Conservation (phyloP, 2,113 vertebrate genomes). For the Orycteropus afer region DNA sequence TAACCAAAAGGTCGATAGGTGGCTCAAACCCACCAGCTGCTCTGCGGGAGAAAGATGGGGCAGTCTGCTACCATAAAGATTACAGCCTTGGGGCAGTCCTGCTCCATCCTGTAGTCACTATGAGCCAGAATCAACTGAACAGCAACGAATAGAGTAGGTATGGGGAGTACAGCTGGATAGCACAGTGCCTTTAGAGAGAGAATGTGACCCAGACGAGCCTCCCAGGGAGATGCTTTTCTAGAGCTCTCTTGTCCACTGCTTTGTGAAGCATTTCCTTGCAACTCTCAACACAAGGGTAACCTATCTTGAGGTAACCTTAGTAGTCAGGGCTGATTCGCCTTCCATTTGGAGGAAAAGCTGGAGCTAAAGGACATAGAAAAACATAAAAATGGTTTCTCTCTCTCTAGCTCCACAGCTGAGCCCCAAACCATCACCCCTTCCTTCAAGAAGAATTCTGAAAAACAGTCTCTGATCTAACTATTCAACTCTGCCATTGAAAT, state of each 20-base stretch:
- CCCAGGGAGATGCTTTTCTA: not conserved
- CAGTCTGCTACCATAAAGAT: not conserved
- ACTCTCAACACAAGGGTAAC: not conserved
- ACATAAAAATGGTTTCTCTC: not conserved
- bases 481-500: not conserved
- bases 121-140: not conserved
- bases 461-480: not conserved
- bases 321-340: not conserved
- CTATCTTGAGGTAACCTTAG: not conserved
- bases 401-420: not conserved
- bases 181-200: not conserved
- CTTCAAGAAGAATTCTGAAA: not conserved
- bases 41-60: too few relatives aligned
- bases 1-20: not conserved
- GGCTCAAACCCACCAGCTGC: not conserved
- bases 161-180: too few relatives aligned
- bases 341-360: not conserved
- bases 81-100: not conserved
- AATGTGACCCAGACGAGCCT: fast-evolving
- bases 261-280: not conserved
- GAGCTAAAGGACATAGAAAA: not conserved
- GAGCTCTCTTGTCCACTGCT: not conserved
- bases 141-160: not conserved
- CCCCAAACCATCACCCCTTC: not conserved
- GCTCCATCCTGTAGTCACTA: not conserved